Evolutionary conservation across 2,888 invertebrate genomes (phyloP).

Genomic region (Lithophane socia): DNA sequence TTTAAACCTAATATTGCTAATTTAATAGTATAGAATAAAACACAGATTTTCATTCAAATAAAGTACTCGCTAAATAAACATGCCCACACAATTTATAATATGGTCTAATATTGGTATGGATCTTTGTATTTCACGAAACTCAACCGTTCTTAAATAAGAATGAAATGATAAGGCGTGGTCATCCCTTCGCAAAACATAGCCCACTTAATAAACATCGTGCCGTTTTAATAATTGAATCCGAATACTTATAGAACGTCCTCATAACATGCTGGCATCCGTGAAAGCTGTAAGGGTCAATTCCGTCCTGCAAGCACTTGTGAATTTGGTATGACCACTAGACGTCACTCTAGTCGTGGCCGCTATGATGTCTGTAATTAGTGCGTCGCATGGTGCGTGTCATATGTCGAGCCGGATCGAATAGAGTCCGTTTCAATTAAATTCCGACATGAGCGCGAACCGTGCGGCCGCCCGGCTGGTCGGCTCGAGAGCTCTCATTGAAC

Average conservation of each 20-base stretch:
- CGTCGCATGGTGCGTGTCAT: constrained; percentile 74
- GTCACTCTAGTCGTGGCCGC: constrained; percentile 77
- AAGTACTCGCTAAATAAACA: constrained; percentile 23
- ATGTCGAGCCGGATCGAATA: constrained; percentile 76
- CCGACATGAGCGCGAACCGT: constrained; percentile 75
- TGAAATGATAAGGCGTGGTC: constrained; percentile 57
- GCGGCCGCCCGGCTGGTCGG: constrained; percentile 70
- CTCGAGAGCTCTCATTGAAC: constrained; percentile 79
- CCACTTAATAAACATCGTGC: constrained; percentile 50
- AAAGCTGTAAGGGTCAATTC: constrained; percentile 60
- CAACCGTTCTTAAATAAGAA: constrained; percentile 58
- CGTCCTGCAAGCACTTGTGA: constrained; percentile 68
- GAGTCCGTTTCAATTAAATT: constrained; percentile 87
- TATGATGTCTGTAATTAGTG: constrained; percentile 83
- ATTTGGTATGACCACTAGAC: constrained; percentile 78
- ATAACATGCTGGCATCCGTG: constrained; percentile 19
- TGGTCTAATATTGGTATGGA: too few relatives aligned
- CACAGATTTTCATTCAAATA: constrained; percentile 5
- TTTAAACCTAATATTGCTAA: too few relatives aligned
- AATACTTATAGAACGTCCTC: constrained; percentile 29
- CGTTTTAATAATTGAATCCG: constrained; percentile 60
- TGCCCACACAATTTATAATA: neutral
- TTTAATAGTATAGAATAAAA: neutral
- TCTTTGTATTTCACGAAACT: constrained; percentile 49
- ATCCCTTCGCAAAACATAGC: constrained; percentile 53